Evolutionary conservation across 2,888 invertebrate species (phyloP).

Genomic region (Selenia dentaria): DNA sequence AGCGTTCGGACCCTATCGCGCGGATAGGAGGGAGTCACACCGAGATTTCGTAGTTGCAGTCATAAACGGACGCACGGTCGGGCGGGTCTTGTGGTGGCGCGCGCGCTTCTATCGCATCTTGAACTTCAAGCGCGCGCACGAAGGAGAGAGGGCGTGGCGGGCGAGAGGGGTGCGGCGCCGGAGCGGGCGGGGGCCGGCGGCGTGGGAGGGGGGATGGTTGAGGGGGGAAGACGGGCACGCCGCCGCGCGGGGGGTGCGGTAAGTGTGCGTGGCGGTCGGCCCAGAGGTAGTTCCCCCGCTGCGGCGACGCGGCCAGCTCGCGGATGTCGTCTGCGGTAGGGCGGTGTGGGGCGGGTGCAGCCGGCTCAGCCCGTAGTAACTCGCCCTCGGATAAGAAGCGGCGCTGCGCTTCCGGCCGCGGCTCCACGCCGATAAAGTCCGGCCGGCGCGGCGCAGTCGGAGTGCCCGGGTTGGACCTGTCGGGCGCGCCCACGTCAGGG

Average conservation of each 20-base stretch:
- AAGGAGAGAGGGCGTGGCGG: constrained; percentile 92
- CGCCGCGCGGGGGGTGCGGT: constrained; percentile 60
- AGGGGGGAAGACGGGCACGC: constrained; percentile 68
- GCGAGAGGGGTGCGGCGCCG: constrained; percentile 52
- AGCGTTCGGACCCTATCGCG: constrained; percentile 11
- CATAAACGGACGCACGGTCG: constrained; percentile 95
- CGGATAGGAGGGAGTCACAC: constrained; percentile 85
- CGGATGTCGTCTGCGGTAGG: constrained; percentile 89
- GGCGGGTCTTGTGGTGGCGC: constrained; percentile 84
- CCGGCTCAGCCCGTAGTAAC: constrained; percentile 88
- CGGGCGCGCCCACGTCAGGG: constrained; percentile 79
- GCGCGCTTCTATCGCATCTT: constrained; percentile 94
- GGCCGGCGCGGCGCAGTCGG: constrained; percentile 95
- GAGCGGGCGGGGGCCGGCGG: constrained; percentile 76
- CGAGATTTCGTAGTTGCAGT: constrained; percentile 98
- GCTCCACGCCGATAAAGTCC: constrained; percentile 91
- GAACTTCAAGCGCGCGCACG: constrained; percentile 95
- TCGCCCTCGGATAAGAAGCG: constrained; percentile 93
- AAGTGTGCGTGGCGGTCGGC: constrained; percentile 70
- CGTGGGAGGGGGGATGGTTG: constrained; percentile 56
- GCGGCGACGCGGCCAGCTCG: constrained; percentile 94
- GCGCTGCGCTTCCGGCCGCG: constrained; percentile 87
- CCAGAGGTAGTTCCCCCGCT: constrained; percentile 85
- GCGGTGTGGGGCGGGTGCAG: constrained; percentile 86
- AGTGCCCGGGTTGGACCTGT: constrained; percentile 96